These are phyloP conservation scores for Vicugna pacos DNA, from an alignment of 2,113 vertebrate species.

Conservation along the genomic window DNA sequence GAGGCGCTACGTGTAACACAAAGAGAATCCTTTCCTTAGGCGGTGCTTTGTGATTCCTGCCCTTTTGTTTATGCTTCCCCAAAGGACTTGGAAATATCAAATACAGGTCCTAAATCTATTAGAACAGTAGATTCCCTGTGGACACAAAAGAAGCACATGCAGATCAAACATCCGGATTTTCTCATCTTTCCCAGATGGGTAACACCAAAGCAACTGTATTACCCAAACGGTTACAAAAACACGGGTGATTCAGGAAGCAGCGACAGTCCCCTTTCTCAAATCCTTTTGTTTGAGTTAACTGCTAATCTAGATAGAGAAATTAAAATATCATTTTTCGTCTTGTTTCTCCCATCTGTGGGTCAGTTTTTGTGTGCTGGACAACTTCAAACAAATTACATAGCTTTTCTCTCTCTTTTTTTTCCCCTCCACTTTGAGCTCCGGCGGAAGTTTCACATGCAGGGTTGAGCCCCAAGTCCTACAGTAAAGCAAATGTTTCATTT, in stretches of 20 bases:
- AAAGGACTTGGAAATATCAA: slow-evolving; percentile 69
- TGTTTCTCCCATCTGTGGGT: slow-evolving; percentile 55
- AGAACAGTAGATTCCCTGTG: slow-evolving; percentile 57
- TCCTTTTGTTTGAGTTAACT: slow-evolving; percentile 38
- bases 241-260: neutral
- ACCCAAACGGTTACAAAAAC: neutral
- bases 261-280: neutral
- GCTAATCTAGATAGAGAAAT: slow-evolving; percentile 65
- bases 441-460: slow-evolving; percentile 75
- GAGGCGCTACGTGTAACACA: slow-evolving; percentile 54
- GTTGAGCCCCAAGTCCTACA: slow-evolving; percentile 78
- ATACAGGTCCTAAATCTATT: slow-evolving; percentile 70
- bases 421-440: slow-evolving; percentile 71
- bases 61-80: slow-evolving; percentile 72
- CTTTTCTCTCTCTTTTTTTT: slow-evolving; percentile 62
- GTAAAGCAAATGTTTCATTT: slow-evolving; percentile 83
- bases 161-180: slow-evolving; percentile 66
- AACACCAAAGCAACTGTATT: slow-evolving; percentile 44
- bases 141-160: slow-evolving; percentile 20
- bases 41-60: slow-evolving; percentile 59
- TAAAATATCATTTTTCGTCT: slow-evolving; percentile 58
- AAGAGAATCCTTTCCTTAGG: slow-evolving; percentile 73
- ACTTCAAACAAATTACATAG: slow-evolving; percentile 80
- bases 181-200: slow-evolving; percentile 41
- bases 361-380: slow-evolving; percentile 57